These are phyloP conservation scores for Brachyopa scutellaris DNA, from an alignment of 2,888 invertebrate genomes.

Conservation along the genomic window DNA sequence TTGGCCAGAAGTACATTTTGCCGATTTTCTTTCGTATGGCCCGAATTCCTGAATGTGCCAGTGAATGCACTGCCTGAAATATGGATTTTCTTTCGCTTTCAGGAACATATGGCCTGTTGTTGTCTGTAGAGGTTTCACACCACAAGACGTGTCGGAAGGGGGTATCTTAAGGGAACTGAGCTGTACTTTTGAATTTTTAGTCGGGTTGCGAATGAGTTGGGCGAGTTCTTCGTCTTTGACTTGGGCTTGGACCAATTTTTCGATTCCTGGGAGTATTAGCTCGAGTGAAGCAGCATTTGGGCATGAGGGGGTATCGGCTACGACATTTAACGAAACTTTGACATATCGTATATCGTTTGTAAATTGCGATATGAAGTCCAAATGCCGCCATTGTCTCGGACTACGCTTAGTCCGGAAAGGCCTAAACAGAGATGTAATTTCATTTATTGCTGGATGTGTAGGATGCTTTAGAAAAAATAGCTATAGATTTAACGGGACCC, in stretches of 20 bases:
- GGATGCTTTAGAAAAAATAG: neutral
- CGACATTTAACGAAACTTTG: slow-evolving; percentile 21
- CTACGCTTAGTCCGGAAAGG: no score
- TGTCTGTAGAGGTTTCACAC: slow-evolving; percentile 7
- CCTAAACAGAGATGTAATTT: neutral
- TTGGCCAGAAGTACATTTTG: no score
- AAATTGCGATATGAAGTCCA: no score
- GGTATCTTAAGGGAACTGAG: neutral
- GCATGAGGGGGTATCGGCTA: neutral
- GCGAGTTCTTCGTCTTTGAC: neutral
- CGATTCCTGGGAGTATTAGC: no score
- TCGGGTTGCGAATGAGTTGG: neutral
- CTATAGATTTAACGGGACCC: neutral
- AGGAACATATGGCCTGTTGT: slow-evolving; percentile 11
- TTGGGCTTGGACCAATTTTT: neutral
- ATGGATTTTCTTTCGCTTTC: neutral
- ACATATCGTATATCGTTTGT: no score
- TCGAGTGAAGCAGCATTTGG: neutral
- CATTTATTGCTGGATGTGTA: neutral
- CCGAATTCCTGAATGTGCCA: neutral
- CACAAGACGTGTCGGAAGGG: neutral
- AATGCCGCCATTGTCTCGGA: no score
- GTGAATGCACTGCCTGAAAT: neutral
- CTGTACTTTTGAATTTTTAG: no score
- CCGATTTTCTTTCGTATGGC: neutral